A percentile compares a stretch with the other conserved stretches of the same genome.
Evolutionary conservation across 2,888 invertebrate species (phyloP).

Genomic region (Euzetes globulus): DNA sequence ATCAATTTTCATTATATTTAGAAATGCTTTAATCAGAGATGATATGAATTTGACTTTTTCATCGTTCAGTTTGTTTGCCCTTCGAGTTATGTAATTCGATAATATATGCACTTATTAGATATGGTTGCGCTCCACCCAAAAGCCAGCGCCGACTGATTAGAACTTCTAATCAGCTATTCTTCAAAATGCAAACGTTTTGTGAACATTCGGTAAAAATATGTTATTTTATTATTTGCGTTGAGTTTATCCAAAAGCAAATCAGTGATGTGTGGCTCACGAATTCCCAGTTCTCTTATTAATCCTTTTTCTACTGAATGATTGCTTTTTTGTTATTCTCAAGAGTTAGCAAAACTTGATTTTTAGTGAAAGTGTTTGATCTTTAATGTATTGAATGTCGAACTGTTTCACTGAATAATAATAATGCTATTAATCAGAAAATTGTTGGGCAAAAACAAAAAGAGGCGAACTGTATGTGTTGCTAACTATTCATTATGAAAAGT

Average conservation of each 20-base stretch:
- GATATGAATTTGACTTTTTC: not conserved
- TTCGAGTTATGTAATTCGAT: slow-evolving; percentile 12
- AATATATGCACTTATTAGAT: not conserved
- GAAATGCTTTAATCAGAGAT: not conserved
- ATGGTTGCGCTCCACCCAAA: slow-evolving; percentile 16
- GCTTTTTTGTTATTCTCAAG: no score
- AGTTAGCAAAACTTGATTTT: no score
- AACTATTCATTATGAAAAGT: not conserved
- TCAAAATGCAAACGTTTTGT: not conserved
- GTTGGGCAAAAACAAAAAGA: not conserved
- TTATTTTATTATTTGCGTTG: not conserved
- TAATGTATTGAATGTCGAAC: not conserved
- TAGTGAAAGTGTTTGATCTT: no score
- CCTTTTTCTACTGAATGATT: no score
- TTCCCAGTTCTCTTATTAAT: no score
- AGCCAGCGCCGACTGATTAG: not conserved
- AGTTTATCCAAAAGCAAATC: not conserved
- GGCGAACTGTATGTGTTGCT: not conserved
- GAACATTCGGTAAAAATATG: not conserved
- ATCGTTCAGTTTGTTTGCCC: not conserved
- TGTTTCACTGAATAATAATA: not conserved
- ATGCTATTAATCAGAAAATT: slow-evolving; percentile 6
- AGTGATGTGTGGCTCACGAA: no score
- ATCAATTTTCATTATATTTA: no score
- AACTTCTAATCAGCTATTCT: not conserved